These are phyloP conservation scores for Phycodurus eques DNA, from an alignment of 2,113 vertebrate genomes.

Conservation along the genomic window DNA sequence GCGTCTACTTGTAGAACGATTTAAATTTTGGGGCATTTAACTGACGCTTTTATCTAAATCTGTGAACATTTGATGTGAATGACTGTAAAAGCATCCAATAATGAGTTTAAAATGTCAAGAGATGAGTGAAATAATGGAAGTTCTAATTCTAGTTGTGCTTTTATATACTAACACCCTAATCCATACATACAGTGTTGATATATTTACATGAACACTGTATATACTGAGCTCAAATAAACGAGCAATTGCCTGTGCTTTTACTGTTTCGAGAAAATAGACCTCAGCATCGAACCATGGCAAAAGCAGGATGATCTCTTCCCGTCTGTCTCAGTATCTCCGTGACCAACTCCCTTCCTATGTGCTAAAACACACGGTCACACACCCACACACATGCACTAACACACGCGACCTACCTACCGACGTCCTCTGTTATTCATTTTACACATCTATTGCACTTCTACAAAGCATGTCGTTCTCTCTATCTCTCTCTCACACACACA, in stretches of 20 bases:
- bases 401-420: slow-evolving; percentile 8
- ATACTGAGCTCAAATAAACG: neutral
- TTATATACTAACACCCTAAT: neutral
- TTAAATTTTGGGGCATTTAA: neutral
- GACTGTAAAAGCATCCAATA: neutral
- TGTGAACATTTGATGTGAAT: neutral
- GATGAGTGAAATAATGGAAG: slow-evolving; percentile 11
- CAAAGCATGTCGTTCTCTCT: slow-evolving; percentile 13
- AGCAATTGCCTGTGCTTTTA: slow-evolving; percentile 16
- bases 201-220: neutral
- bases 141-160: slow-evolving; percentile 11
- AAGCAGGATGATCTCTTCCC: slow-evolving; percentile 70
- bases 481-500: slow-evolving; percentile 26
- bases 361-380: slow-evolving; percentile 27
- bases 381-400: slow-evolving; percentile 11
- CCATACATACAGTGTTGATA: neutral
- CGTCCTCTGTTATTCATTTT: slow-evolving; percentile 29
- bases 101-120: slow-evolving; percentile 9
- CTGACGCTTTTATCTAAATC: neutral
- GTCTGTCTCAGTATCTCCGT: slow-evolving; percentile 59
- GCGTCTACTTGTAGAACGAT: neutral
- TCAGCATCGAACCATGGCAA: slow-evolving; percentile 40
- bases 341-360: slow-evolving; percentile 67
- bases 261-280: slow-evolving; percentile 20
- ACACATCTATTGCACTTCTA: slow-evolving; percentile 1